These are phyloP conservation scores for Synanthedon formicaeformis DNA, from an alignment of 2,888 invertebrate genomes.

Conservation along the genomic window DNA sequence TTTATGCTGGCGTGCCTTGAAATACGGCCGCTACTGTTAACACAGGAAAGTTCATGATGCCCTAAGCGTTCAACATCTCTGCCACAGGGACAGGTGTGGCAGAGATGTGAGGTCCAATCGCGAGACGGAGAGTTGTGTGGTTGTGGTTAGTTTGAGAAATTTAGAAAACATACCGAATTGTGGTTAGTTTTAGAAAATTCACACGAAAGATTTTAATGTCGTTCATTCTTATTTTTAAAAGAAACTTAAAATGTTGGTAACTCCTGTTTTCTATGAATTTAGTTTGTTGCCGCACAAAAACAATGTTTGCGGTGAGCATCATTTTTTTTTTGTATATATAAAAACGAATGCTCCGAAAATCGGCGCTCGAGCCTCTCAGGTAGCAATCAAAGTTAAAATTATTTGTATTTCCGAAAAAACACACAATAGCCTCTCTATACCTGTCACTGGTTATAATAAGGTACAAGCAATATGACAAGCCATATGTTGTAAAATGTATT, in stretches of 20 bases:
- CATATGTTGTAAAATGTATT: constrained; percentile 33
- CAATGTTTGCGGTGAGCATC: constrained; percentile 67
- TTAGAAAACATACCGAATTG: no score
- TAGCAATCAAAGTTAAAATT: constrained; percentile 60
- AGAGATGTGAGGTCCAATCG: no score
- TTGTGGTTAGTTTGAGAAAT: no score
- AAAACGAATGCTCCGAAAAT: constrained; percentile 58
- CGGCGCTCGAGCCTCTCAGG: constrained; percentile 55
- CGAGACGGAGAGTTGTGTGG: no score
- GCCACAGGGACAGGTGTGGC: no score
- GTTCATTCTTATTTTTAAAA: no score
- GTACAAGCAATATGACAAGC: constrained; percentile 62
- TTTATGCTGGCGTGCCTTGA: no score
- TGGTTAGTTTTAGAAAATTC: no score
- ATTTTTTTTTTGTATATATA: constrained; percentile 41
- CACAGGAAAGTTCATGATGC: no score
- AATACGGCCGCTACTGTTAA: no score
- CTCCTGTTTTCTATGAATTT: not conserved
- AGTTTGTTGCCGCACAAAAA: constrained; percentile 40
- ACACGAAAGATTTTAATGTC: no score
- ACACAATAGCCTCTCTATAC: constrained; percentile 58
- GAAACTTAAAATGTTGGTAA: not conserved
- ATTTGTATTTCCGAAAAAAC: constrained; percentile 66
- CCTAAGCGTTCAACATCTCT: no score
- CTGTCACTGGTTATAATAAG: constrained; percentile 65